phyloP scores from a whole-genome alignment of 2,888 invertebrate species.

The Sarcophaga carnaria region DNA sequence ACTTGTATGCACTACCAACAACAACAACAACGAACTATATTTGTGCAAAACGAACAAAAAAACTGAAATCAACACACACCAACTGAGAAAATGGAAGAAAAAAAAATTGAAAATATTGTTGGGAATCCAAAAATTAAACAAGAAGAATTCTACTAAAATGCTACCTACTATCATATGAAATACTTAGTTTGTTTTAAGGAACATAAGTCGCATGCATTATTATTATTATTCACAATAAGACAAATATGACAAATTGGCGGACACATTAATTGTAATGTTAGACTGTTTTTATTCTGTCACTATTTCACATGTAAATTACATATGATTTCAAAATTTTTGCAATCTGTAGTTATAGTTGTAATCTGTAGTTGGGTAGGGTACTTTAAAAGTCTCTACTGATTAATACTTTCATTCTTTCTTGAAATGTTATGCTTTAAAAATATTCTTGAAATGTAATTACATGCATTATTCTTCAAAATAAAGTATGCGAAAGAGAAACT shows the following conservation, averaged over 20 bases:
- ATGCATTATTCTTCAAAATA: slow-evolving; percentile 33
- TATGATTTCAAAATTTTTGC: too few relatives aligned
- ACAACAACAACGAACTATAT: background rate
- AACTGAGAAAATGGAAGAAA: background rate
- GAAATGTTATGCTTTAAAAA: background rate
- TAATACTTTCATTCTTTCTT: too few relatives aligned
- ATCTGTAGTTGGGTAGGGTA: too few relatives aligned
- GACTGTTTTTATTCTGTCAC: too few relatives aligned
- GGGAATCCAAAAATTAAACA: slow-evolving; percentile 63
- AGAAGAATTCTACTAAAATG: slow-evolving; percentile 50
- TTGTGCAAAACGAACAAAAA: background rate
- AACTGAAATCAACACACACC: slow-evolving; percentile 7
- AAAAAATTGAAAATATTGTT: slow-evolving; percentile 41
- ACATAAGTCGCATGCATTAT: too few relatives aligned
- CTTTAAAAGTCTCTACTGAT: too few relatives aligned
- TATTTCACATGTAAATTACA: too few relatives aligned
- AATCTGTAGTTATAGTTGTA: too few relatives aligned
- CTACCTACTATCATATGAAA: slow-evolving; percentile 27
- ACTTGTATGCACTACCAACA: slow-evolving; percentile 41
- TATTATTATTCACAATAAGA: too few relatives aligned
- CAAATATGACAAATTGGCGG: too few relatives aligned
- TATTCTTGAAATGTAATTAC: slow-evolving; percentile 59
- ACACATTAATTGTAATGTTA: too few relatives aligned
- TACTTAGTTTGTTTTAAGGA: background rate
- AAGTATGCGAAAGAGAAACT: slow-evolving; percentile 4